Conservation (phyloP, 2,113 vertebrate species). For the Taxidea taxus region DNA sequence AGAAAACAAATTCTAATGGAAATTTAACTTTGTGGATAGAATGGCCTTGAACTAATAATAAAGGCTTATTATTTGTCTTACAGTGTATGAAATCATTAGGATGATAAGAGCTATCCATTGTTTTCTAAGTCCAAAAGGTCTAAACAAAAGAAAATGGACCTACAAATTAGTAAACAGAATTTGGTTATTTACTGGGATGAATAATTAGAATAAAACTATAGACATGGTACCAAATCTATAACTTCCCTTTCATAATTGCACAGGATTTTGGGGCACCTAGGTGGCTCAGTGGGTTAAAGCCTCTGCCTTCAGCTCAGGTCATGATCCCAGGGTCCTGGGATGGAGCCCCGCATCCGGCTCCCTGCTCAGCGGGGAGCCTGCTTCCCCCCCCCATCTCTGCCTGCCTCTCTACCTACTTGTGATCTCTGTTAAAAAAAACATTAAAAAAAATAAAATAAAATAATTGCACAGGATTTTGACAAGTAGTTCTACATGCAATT, state of each 20-base stretch:
- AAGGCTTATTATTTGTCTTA: conserved; percentile 3
- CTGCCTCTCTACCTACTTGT: too few species aligned
- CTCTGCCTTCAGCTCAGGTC: too few species aligned
- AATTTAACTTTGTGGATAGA: not conserved
- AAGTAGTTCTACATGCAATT: not conserved
- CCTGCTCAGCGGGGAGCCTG: too few species aligned
- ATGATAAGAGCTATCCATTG: not conserved
- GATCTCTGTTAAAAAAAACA: too few species aligned
- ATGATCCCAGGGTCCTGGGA: too few species aligned
- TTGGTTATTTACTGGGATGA: conserved; percentile 17
- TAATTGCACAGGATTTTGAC: not conserved
- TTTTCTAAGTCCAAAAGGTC: not conserved
- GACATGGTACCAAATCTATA: not conserved
- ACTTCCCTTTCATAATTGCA: conserved; percentile 48
- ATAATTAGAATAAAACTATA: not conserved
- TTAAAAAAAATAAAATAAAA: too few species aligned
- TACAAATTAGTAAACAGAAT: not conserved
- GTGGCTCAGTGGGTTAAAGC: too few species aligned
- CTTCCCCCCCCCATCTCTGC: too few species aligned
- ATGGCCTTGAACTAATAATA: not conserved
- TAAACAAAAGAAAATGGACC: conserved; percentile 15
- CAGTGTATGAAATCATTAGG: not conserved
- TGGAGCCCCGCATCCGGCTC: too few species aligned
- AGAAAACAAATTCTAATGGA: not conserved
- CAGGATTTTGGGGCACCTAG: not conserved